phyloP scores from a whole-genome alignment of 2,113 vertebrate species.

The Phalacrocorax aristotelis region DNA sequence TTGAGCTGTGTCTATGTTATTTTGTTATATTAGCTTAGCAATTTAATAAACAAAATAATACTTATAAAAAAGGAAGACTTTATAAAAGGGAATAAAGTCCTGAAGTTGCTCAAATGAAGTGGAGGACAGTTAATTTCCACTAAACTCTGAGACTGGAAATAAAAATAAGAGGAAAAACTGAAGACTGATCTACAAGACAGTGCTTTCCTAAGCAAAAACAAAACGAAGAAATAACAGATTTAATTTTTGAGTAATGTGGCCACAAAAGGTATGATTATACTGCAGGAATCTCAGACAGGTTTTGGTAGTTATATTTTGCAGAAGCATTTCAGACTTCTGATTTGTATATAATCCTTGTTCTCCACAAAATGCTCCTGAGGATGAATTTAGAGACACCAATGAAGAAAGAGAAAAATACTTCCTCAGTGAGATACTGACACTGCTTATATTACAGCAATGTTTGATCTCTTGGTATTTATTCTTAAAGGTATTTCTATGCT shows the following conservation, averaged over 20 bases:
- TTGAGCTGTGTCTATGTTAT: neutral
- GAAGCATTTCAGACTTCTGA: neutral
- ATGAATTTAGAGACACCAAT: neutral
- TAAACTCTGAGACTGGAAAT: neutral
- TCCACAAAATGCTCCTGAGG: neutral
- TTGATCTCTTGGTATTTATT: neutral
- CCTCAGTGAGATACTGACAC: neutral
- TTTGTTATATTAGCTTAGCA: neutral
- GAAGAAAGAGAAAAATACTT: neutral
- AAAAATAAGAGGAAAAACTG: neutral
- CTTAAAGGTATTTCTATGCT: neutral
- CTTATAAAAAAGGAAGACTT: neutral
- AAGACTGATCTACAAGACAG: neutral
- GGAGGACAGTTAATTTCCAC: neutral
- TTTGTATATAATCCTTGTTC: neutral
- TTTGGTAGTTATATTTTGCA: neutral
- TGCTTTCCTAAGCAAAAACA: neutral
- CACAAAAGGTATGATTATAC: neutral
- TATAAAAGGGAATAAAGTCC: neutral
- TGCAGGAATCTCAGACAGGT: neutral
- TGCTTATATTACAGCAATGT: neutral
- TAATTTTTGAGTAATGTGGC: neutral
- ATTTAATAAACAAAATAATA: slow-evolving; percentile 10
- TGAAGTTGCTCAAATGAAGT: neutral
- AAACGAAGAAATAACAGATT: neutral